Percentiles rank a stretch among this genome's conserved stretches.
These are phyloP conservation scores for Philypnodon macrostomus DNA, from an alignment of 2,797 vertebrate genomes.

Conservation along the genomic window DNA sequence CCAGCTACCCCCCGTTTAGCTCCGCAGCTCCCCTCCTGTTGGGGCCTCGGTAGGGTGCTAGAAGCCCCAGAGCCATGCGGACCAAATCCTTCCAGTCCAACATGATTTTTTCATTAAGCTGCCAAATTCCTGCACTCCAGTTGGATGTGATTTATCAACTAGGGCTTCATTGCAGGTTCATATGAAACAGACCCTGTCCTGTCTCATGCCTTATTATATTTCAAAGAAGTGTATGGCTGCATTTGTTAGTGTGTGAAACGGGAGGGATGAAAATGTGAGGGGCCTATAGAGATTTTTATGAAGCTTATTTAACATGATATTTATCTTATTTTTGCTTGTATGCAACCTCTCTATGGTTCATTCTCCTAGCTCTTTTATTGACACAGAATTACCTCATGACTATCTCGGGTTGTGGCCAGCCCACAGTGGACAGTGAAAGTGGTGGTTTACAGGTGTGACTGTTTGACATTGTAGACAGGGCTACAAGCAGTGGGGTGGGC, in stretches of 20 bases:
- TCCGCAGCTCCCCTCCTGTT: slow-evolving; percentile 58
- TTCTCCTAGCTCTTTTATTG: slow-evolving; percentile 9
- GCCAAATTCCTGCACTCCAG: slow-evolving; percentile 82
- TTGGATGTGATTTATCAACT: slow-evolving; percentile 85
- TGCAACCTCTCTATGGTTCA: too few relatives aligned
- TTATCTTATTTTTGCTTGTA: too few relatives aligned
- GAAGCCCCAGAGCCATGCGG: slow-evolving; percentile 59
- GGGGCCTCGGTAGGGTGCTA: slow-evolving; percentile 58
- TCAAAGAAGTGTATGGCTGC: slow-evolving; percentile 56
- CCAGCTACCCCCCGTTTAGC: slow-evolving; percentile 34
- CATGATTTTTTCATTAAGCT: slow-evolving; percentile 91
- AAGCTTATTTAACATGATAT: neutral
- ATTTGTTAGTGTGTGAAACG: slow-evolving; percentile 30
- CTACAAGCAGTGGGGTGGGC: slow-evolving; percentile 43
- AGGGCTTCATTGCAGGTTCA: slow-evolving; percentile 81
- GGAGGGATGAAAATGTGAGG: slow-evolving; percentile 22
- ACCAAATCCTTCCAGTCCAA: slow-evolving; percentile 66
- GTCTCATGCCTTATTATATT: slow-evolving; percentile 76
- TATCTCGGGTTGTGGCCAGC: slow-evolving; percentile 47
- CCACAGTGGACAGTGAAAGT: slow-evolving; percentile 52
- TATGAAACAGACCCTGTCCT: slow-evolving; percentile 78
- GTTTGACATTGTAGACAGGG: slow-evolving; percentile 52
- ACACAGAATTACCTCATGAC: slow-evolving; percentile 43
- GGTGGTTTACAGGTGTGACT: slow-evolving; percentile 67
- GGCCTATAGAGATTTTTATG: neutral